Evolutionary conservation across 2,797 vertebrate genomes (phyloP), one percentile per base, ranked within the genome.

Genomic region (Novumbra hubbsi): DNA sequence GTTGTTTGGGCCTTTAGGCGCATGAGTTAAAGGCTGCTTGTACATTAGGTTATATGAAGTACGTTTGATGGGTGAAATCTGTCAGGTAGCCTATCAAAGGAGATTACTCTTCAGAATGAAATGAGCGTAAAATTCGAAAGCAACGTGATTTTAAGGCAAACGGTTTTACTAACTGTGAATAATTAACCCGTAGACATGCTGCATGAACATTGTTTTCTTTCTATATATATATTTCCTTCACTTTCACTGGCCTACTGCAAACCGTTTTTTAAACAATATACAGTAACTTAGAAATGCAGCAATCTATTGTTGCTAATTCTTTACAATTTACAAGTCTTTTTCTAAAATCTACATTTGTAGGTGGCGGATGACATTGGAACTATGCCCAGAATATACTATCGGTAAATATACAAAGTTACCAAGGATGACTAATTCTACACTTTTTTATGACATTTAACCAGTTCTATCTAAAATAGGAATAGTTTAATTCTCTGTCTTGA

Each of bases 151-250:
- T 74, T 78, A 38, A 66, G 70, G 50, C 27, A 49, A 74, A 73
- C 72, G 75, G 75, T 79, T 71, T 74, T 78, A 76, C 78, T 57
- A 77, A 68, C 48, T 76, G 76, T 30, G 75, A 74, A 60, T 24
- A 68, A 69, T 49, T 45, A 45, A 55, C 71, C 24, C 72, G 64
- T 16, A 71, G 74, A 60, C 45, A 71, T 32, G 15, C 48, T 49
- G 28, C 21, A 14, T 62, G 38, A 76, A 62, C 45, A 57, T 30
- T 68, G 41, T 21, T 32, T 48, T 71, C 64, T 52, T 5, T 38
- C 5, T 0, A 12, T 52, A 14, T 11, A 14, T 2, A 30, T 2
- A 17, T 48, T 72, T 48, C 41, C 62, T 32, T 24, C 17, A 5
- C 6, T 41, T 68, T 38, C 41, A 68, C 19, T 24, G 21, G 21